Conservation (phyloP, 2,797 vertebrate genomes). For the Euphonia xanthogaster region DNA sequence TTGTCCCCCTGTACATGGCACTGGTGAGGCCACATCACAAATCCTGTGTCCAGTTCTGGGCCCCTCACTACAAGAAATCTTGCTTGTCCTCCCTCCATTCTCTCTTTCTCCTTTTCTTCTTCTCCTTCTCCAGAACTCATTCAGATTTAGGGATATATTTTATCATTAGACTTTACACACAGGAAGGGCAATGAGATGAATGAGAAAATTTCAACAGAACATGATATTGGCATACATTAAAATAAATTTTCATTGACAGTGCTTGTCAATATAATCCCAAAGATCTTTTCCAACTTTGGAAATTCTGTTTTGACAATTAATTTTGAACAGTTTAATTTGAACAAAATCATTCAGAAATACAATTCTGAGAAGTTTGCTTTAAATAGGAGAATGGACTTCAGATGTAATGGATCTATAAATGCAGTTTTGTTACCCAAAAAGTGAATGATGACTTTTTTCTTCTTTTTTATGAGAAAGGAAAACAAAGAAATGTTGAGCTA, state of each 20-base stretch:
- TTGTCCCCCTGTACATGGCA: fast-evolving
- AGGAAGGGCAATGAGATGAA: background rate
- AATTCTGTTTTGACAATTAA: background rate
- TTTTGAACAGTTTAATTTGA: background rate
- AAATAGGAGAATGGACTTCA: background rate
- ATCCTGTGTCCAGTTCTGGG: background rate
- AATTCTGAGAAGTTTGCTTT: background rate
- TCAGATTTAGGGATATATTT: background rate
- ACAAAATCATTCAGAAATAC: background rate
- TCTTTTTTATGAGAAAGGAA: background rate
- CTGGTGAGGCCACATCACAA: background rate
- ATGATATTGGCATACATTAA: background rate
- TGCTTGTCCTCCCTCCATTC: background rate
- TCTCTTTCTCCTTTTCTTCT: background rate
- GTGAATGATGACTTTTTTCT: background rate
- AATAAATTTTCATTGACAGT: background rate
- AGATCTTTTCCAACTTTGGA: background rate
- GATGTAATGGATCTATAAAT: background rate
- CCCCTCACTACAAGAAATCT: background rate
- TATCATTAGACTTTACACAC: background rate
- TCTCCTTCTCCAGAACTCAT: background rate
- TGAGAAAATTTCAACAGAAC: background rate
- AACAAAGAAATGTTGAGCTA: background rate
- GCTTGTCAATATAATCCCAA: background rate
- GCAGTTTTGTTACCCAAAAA: background rate